These are phyloP conservation scores for Polypedilum vanderplanki DNA, from an alignment of 1,140 invertebrate species.

Conservation along the genomic window DNA sequence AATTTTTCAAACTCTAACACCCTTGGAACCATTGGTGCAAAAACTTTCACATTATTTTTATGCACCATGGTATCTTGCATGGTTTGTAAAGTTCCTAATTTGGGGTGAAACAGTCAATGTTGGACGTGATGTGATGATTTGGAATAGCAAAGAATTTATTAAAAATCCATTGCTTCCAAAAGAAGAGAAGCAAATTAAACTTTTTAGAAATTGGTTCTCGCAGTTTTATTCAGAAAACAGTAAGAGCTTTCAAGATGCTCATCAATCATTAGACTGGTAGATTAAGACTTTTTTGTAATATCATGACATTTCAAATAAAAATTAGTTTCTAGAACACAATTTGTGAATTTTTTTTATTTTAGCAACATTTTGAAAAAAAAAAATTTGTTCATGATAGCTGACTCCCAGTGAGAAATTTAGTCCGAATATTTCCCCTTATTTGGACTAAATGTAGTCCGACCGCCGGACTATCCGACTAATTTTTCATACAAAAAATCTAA, in stretches of 20 bases:
- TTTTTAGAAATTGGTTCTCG: conserved; percentile 72
- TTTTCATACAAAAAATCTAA: too few relatives aligned
- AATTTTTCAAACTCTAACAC: conserved; percentile 72
- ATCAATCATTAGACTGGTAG: conserved; percentile 33
- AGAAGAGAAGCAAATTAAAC: conserved; percentile 64
- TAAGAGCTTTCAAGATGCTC: conserved; percentile 49
- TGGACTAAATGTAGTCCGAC: too few relatives aligned
- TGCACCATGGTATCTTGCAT: conserved; percentile 50
- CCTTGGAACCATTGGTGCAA: conserved; percentile 70
- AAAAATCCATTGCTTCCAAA: conserved; percentile 64
- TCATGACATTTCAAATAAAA: too few relatives aligned
- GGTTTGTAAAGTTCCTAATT: conserved; percentile 61
- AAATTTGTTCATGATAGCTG: too few relatives aligned
- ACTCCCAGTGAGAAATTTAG: too few relatives aligned
- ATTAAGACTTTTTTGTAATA: neutral
- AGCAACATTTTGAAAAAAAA: too few relatives aligned
- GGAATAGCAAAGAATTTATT: conserved; percentile 79
- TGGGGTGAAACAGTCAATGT: conserved; percentile 71
- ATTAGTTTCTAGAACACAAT: too few relatives aligned
- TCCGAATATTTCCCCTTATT: too few relatives aligned
- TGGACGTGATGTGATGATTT: conserved; percentile 76
- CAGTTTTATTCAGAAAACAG: conserved; percentile 83
- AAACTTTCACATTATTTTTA: conserved; percentile 71
- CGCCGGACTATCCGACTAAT: too few relatives aligned
- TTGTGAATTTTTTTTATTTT: too few relatives aligned